Base-by-base conservation (phyloP, 2,797 vertebrate species). In the Galaxias olidus region DNA sequence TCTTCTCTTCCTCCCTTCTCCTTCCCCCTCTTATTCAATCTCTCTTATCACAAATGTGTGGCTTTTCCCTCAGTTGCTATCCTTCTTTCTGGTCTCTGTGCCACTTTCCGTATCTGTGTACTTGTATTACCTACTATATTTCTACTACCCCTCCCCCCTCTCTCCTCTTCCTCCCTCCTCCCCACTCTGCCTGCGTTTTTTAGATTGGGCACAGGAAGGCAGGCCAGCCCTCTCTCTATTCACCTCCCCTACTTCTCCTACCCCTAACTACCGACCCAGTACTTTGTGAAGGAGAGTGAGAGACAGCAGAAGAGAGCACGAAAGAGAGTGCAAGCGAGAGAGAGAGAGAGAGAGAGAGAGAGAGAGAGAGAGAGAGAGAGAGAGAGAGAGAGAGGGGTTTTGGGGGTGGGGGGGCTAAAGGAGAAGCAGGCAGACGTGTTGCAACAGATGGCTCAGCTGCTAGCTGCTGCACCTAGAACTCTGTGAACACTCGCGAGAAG, bases 361-460 rank as follows among this genome's bases (percentile, higher is more conserved):
- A 43, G 19, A 1, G 73, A 10, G 61, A 68, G 71, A 15, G 49
- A 15, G 78, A 76, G 49, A 66, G n/a, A 10, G 51, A 2, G 51
- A 10, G 51, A 10, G 51, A 5, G 51, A 10, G 51, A n/a, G 51
- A 18, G 51, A 52, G 51, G n/a, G n/a, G n/a, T n/a, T 17, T 68
- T 72, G 66, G 44, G 71, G 65, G 66, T 51, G 63, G 71, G 71
- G 65, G 61, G 62, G 58, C 12, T 79, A 82, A 79, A 79, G 80
- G 73, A 65, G 71, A 83, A 80, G 77, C 52, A 80, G 82, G 77
- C 61, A 52, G 59, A 30, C 59, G 80, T 85, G 71, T 82, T 78
- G 41, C 87, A 89, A 86, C 89, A 92, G 90, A 91, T 90, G 91
- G 86, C 82, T 83, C 52, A 44, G 75, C 81, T 74, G 77, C 80